phyloP scores from a whole-genome alignment of 2,113 vertebrate genomes.

The Anseranas semipalmata region DNA sequence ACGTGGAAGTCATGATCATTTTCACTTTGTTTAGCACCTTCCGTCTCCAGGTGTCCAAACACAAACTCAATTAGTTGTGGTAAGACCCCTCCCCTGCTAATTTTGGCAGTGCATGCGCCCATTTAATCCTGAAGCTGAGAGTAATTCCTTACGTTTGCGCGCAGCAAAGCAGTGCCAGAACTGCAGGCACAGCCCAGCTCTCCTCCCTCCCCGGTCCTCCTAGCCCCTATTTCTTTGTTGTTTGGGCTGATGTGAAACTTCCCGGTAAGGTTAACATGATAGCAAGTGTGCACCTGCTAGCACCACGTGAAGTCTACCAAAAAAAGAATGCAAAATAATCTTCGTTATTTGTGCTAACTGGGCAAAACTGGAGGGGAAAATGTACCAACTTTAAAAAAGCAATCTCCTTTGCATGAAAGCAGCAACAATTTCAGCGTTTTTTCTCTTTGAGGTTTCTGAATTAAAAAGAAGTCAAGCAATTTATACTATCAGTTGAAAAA shows the following conservation, averaged over 20 bases:
- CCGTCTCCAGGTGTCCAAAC: not conserved
- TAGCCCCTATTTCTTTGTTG: not conserved
- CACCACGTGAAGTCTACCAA: not conserved
- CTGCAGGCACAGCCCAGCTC: not conserved
- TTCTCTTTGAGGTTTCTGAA: not conserved
- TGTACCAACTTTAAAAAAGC: not conserved
- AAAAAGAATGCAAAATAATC: not conserved
- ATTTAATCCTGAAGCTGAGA: not conserved
- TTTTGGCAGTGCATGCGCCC: not conserved
- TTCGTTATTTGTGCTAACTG: not conserved
- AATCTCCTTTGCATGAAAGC: not conserved
- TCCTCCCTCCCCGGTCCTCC: not conserved
- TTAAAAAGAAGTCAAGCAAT: not conserved
- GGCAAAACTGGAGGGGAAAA: not conserved
- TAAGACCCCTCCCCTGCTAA: not conserved
- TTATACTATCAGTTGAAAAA: not conserved
- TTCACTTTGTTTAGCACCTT: slow-evolving; percentile 17
- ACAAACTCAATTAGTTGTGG: not conserved
- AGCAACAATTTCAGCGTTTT: not conserved
- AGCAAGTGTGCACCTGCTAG: fast-evolving
- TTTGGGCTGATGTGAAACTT: not conserved
- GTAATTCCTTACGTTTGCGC: not conserved
- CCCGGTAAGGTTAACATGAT: not conserved
- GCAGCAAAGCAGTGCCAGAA: not conserved
- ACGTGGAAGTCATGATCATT: not conserved